These are phyloP conservation scores for Threskiornis aethiopicus DNA, from an alignment of 2,797 vertebrate genomes.

Conservation along the genomic window DNA sequence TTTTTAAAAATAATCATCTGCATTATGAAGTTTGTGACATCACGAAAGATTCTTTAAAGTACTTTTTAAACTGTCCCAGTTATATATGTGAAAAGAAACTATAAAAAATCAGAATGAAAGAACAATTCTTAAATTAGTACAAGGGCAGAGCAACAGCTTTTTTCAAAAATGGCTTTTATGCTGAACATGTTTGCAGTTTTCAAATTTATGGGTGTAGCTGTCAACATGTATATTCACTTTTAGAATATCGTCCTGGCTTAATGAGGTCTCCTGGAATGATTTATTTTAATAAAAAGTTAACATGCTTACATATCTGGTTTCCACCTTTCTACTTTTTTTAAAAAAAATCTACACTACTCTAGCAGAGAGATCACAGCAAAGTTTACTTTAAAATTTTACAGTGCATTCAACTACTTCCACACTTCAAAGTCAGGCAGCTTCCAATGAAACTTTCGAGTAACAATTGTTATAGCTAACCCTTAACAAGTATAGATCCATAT, in stretches of 20 bases:
- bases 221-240: constrained; percentile 73
- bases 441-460: constrained; percentile 27
- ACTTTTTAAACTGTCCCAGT: constrained; percentile 51
- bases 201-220: constrained; percentile 71
- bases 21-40: constrained; percentile 5
- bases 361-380: neutral
- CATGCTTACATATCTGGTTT: constrained; percentile 66
- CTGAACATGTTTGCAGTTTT: constrained; percentile 71
- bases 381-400: neutral
- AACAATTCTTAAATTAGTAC: constrained; percentile 67
- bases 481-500: neutral
- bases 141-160: constrained; percentile 62
- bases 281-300: constrained; percentile 72
- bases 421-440: constrained; percentile 45
- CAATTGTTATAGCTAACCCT: neutral
- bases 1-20: constrained; percentile 17
- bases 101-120: constrained; percentile 65
- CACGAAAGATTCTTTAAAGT: neutral
- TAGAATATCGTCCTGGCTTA: constrained; percentile 72
- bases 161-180: constrained; percentile 64
- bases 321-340: constrained; percentile 26
- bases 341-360: neutral
- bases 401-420: constrained; percentile 44
- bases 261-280: constrained; percentile 74
- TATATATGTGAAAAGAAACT: constrained; percentile 49